phyloP scores from a whole-genome alignment of 2,113 vertebrate genomes.

The Sula dactylatra region DNA sequence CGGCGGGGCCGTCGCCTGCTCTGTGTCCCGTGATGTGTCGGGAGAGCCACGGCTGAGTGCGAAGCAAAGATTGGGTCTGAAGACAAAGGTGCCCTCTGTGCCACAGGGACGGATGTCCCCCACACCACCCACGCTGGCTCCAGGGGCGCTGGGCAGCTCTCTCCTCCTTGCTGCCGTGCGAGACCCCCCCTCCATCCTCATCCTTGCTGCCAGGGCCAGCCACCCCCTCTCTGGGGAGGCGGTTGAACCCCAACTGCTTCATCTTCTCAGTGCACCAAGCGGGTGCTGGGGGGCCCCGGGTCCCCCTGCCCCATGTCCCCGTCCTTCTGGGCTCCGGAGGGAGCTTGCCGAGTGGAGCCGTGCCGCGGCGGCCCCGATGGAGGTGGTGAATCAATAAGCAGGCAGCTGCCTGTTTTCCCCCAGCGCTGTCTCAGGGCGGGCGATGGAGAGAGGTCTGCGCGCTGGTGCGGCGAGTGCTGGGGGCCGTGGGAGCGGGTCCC shows the following conservation, averaged over 20 bases:
- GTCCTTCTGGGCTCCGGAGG: not conserved
- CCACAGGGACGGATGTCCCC: not conserved
- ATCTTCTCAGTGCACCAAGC: not conserved
- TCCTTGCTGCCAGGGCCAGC: not conserved
- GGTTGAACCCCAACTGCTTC: not conserved
- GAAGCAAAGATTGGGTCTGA: not conserved
- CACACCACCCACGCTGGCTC: not conserved
- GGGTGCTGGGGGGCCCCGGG: not conserved
- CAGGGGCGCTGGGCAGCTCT: not conserved
- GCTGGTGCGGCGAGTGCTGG: not conserved
- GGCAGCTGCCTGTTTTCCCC: not conserved
- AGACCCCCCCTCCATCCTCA: not conserved
- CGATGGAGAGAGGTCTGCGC: not conserved
- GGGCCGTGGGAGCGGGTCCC: not conserved
- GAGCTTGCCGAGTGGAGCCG: not conserved
- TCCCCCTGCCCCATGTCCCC: not conserved
- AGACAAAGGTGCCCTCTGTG: not conserved
- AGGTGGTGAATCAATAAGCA: conserved; percentile 34
- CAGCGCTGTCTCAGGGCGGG: not conserved
- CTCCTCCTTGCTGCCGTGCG: not conserved
- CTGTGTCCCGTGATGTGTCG: not conserved
- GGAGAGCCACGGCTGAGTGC: not conserved
- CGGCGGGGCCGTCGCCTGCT: fast-evolving
- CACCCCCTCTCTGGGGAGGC: not conserved
- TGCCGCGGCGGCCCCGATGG: not conserved